These are phyloP conservation scores for Drosophila ironensis DNA, from an alignment of 1,140 invertebrate genomes.

Conservation along the genomic window DNA sequence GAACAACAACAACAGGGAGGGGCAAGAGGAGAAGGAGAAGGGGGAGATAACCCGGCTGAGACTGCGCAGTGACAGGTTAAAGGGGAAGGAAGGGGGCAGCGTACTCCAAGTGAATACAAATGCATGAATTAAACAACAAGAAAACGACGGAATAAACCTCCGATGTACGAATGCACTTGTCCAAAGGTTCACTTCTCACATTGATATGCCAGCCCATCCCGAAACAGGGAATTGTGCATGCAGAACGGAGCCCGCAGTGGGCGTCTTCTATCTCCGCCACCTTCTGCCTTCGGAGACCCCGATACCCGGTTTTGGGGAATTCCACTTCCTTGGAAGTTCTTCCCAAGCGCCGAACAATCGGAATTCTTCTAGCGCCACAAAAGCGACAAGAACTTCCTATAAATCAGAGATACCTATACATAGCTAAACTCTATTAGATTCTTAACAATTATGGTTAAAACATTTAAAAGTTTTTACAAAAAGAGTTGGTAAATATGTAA, in stretches of 20 bases:
- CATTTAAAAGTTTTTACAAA: too few species aligned
- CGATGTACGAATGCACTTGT: conserved; percentile 76
- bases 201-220: conserved; percentile 32
- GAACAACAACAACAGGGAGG: conserved; percentile 1
- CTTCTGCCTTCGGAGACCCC: not conserved
- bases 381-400: too few species aligned
- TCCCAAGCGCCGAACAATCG: not conserved
- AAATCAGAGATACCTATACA: too few species aligned
- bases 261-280: not conserved
- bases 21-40: too few species aligned
- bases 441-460: too few species aligned
- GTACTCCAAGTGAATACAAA: conserved; percentile 69
- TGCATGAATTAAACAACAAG: conserved; percentile 65
- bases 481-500: too few species aligned
- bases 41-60: conserved; percentile 19
- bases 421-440: too few species aligned
- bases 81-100: conserved; percentile 13
- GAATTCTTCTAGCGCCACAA: conserved; percentile 4
- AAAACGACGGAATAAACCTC: conserved; percentile 57
- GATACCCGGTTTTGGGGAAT: conserved; percentile 31
- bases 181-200: conserved; percentile 60
- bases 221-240: conserved; percentile 52
- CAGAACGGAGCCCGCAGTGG: conserved; percentile 46
- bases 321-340: conserved; percentile 33
- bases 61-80: conserved; percentile 44